A percentile compares a stretch with the other conserved stretches of the same genome.
phyloP scores from a whole-genome alignment of 2,797 vertebrate species.

The Pipistrellus pipistrellus region DNA sequence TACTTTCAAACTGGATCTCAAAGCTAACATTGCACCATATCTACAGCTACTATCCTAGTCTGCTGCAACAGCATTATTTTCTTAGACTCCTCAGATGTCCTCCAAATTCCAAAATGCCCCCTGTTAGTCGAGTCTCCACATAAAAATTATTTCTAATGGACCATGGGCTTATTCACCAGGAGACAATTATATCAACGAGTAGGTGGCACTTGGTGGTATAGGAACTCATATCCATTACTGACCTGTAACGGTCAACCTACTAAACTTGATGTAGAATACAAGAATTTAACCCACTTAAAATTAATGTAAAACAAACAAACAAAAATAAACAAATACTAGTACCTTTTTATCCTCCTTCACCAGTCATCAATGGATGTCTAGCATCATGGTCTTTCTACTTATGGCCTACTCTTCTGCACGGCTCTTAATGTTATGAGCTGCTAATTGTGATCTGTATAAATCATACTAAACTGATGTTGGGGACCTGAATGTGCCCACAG shows the following conservation, averaged over 20 bases:
- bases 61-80: neutral
- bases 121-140: neutral
- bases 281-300: neutral
- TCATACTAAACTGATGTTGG: constrained; percentile 10
- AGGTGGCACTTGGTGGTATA: neutral
- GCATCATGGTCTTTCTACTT: neutral
- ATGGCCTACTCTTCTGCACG: neutral
- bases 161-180: neutral
- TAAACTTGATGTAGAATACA: neutral
- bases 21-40: neutral
- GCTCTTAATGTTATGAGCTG: constrained; percentile 27
- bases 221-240: neutral
- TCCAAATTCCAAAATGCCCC: neutral
- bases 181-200: neutral
- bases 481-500: neutral
- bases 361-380: neutral
- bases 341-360: neutral
- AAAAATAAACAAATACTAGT: neutral
- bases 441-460: constrained; percentile 37
- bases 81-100: neutral
- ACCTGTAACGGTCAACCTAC: neutral
- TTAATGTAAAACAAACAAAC: neutral
- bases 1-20: neutral
- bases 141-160: neutral
- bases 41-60: neutral